These are phyloP conservation scores for Polyommatus icarus DNA, from an alignment of 2,888 invertebrate species.

Conservation along the genomic window DNA sequence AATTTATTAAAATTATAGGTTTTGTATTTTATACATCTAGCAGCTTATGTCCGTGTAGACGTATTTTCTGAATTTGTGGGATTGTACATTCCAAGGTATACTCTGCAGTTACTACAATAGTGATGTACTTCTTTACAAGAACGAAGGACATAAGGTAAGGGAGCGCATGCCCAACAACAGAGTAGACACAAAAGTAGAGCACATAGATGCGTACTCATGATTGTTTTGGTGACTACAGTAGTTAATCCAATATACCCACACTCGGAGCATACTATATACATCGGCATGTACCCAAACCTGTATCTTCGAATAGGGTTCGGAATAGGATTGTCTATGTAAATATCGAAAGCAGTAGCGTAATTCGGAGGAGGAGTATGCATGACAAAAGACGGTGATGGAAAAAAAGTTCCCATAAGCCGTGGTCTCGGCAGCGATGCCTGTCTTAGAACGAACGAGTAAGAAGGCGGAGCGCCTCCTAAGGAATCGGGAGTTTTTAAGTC, in stretches of 20 bases:
- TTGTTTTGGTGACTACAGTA: slow-evolving; percentile 57
- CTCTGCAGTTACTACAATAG: slow-evolving; percentile 69
- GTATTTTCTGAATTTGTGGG: slow-evolving; percentile 63
- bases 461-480: slow-evolving; percentile 67
- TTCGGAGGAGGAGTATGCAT: slow-evolving; percentile 70
- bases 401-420: slow-evolving; percentile 68
- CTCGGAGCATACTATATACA: slow-evolving; percentile 62
- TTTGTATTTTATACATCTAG: neutral
- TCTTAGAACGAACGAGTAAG: slow-evolving; percentile 69
- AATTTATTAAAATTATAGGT: neutral
- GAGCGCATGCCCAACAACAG: slow-evolving; percentile 72
- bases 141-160: slow-evolving; percentile 64
- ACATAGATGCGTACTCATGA: slow-evolving; percentile 68
- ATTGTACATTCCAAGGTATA: slow-evolving; percentile 67
- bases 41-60: slow-evolving; percentile 6
- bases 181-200: slow-evolving; percentile 65
- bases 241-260: slow-evolving; percentile 69
- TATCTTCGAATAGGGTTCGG: slow-evolving; percentile 55
- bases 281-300: slow-evolving; percentile 62
- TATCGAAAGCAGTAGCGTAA: slow-evolving; percentile 69
- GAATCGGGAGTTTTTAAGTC: slow-evolving; percentile 65
- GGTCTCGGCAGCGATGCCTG: slow-evolving; percentile 65
- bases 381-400: slow-evolving; percentile 70
- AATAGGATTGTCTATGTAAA: slow-evolving; percentile 62
- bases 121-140: slow-evolving; percentile 76